phyloP scores from a whole-genome alignment of 2,797 vertebrate species.

The Nannoperca australis region DNA sequence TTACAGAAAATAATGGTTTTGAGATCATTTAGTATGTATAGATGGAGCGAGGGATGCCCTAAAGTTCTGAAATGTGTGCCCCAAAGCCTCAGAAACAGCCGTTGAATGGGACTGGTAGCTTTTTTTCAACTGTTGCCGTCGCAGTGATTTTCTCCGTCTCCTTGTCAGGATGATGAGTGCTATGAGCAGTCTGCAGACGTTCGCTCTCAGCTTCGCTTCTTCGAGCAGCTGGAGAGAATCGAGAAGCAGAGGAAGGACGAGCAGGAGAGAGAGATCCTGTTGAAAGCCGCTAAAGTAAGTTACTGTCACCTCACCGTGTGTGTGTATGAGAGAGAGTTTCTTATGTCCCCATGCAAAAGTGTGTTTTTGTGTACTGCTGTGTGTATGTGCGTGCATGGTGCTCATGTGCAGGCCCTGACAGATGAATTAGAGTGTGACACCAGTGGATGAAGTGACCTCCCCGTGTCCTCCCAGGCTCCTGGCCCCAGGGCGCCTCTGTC shows the following conservation, averaged over 20 bases:
- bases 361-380: constrained; percentile 47
- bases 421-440: constrained; percentile 81
- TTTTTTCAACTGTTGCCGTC: constrained; percentile 9
- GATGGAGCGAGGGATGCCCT: background rate
- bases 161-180: constrained; percentile 87
- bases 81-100: background rate
- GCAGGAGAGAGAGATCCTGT: constrained; percentile 91
- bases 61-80: background rate
- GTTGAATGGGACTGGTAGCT: background rate
- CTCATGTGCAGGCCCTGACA: constrained; percentile 64
- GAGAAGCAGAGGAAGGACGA: constrained; percentile 94
- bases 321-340: constrained; percentile 6
- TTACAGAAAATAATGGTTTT: background rate
- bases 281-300: constrained; percentile 92
- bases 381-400: constrained; percentile 49
- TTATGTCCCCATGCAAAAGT: constrained; percentile 49
- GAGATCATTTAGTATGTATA: background rate
- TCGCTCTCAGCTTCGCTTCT: constrained; percentile 90
- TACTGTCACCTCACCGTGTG: constrained; percentile 40
- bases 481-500: constrained; percentile 73
- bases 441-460: constrained; percentile 80
- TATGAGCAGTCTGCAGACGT: constrained; percentile 90
- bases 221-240: constrained; percentile 91
- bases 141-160: constrained; percentile 51
- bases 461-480: constrained; percentile 75